Base-by-base conservation (phyloP, 2,113 vertebrate genomes). In the Corythoichthys intestinalis region DNA sequence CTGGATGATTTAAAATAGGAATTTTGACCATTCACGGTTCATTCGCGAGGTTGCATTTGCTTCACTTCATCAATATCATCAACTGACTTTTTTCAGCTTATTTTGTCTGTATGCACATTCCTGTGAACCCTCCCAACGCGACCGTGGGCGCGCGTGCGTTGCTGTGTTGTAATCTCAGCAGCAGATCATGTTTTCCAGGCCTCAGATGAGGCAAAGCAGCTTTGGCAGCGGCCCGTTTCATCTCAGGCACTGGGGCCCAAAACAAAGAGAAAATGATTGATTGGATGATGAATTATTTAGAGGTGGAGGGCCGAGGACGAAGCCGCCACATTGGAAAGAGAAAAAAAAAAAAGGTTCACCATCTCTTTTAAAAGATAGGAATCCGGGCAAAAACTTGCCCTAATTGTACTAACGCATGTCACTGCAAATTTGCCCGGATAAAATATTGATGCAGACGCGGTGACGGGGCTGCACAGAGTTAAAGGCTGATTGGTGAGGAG, bases 251-350 rank as follows among this genome's bases (percentile, higher is more conserved):
- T 86, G 86, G 92, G 90, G 90, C 89, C 92, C 91, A 93, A 93
- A 93, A 93, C 91, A 93, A 91, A 93, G 92, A 93, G 89, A 92
- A 92, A 89, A 91, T 91, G 89, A 93, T 93, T 93, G 92, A 93
- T 93, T 93, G 91, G 89, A 92, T 87, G 88, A 93, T 93, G 88
- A 92, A 93, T 93, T 91, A 93, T 93, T 93, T 93, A 93, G 91
- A 88, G 86, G 83, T 79, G 75, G 86, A 90, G 88, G 84, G 89
- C 86, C 84, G 85, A 85, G 86, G 87, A 91, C 70, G 88, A 81
- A 83, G 69, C 79, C 86, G 83, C 88, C 83, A 78, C 57, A 75
- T 78, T 82, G 78, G 80, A 66, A 83, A 84, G 78, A 82, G 74
- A 50, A 50, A 62, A 37, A 85, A 78, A 13, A 75, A 83, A 74